Evolutionary conservation across 2,797 vertebrate genomes (phyloP).

Genomic region (Meda fulgida): DNA sequence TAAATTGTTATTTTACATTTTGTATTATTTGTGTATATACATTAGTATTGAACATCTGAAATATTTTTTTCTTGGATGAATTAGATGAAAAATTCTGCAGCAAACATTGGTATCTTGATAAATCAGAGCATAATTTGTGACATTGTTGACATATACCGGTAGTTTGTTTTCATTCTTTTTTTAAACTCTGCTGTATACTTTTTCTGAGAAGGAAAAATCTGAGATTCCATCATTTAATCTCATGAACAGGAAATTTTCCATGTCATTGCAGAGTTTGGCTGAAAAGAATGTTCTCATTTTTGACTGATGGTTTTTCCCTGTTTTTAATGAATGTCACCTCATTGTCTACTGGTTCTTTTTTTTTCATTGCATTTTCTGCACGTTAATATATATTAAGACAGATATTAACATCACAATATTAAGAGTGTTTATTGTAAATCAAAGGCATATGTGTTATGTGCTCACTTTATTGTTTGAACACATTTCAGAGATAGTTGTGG

Average conservation of each 20-base stretch:
- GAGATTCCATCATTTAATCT: not conserved
- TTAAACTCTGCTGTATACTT: too few relatives aligned
- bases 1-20: not conserved
- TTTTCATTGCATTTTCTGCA: not conserved
- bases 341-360: not conserved
- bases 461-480: conserved; percentile 4
- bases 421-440: not conserved
- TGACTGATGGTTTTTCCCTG: too few relatives aligned
- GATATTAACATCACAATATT: not conserved
- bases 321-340: not conserved
- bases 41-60: not conserved
- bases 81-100: too few relatives aligned
- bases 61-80: not conserved
- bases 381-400: not conserved
- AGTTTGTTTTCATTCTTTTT: not conserved
- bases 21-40: not conserved
- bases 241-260: not conserved
- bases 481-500: conserved; percentile 18
- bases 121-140: not conserved
- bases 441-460: not conserved
- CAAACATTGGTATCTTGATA: not conserved
- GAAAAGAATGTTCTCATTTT: too few relatives aligned
- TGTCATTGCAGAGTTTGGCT: not conserved
- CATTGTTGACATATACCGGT: not conserved
- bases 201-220: too few relatives aligned